Evolutionary conservation across 2,888 invertebrate genomes (phyloP).

Genomic region (Ligdia adustata): DNA sequence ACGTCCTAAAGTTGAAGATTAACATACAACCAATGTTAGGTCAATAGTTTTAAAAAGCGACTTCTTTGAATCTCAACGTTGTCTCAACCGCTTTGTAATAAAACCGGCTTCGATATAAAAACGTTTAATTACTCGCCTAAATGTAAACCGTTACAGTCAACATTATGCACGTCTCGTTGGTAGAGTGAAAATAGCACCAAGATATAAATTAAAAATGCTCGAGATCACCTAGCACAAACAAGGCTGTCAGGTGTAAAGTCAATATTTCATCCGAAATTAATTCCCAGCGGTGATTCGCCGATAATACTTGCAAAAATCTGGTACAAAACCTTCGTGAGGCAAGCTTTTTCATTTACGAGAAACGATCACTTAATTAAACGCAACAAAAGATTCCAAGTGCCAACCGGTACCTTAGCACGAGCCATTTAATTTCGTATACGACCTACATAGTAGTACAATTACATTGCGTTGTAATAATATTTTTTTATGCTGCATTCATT

Average conservation of each 20-base stretch:
- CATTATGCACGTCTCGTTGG: constrained; percentile 66
- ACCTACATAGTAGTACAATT: too few species aligned
- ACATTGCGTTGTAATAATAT: too few species aligned
- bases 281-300: constrained; percentile 12
- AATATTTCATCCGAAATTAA: constrained; percentile 28
- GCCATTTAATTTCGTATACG: too few species aligned
- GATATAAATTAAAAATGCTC: constrained; percentile 55
- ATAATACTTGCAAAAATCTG: constrained; percentile 28
- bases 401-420: too few species aligned
- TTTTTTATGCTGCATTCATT: too few species aligned
- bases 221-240: constrained; percentile 31
- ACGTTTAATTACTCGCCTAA: constrained; percentile 67
- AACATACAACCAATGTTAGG: constrained; percentile 15
- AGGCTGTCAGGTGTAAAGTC: constrained; percentile 29
- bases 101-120: constrained; percentile 70
- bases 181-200: constrained; percentile 64
- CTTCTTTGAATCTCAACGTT: constrained; percentile 47
- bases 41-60: constrained; percentile 17
- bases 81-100: constrained; percentile 57
- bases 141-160: constrained; percentile 69
- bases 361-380: not conserved
- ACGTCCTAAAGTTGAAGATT: not conserved
- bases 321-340: constrained; percentile 10
- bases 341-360: constrained; percentile 4
- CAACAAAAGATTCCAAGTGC: not conserved